Conservation (phyloP, 2,888 invertebrate genomes). For the Eupithecia subfuscata region DNA sequence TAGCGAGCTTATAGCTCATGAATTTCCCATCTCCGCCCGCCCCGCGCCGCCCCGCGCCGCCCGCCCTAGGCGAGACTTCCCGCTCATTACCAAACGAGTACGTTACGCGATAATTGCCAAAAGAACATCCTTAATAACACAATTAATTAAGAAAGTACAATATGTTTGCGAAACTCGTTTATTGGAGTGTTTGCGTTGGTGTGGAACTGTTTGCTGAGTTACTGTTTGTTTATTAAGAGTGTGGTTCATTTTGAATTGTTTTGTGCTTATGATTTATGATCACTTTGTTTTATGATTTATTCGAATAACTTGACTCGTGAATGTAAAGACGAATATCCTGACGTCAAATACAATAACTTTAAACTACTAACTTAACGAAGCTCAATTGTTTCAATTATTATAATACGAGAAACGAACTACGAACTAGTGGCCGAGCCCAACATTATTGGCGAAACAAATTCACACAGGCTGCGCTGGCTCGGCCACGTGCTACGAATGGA, state of each 20-base stretch:
- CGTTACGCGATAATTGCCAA: constrained; percentile 20
- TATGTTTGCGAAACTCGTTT: constrained; percentile 26
- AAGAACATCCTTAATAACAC: constrained; percentile 24
- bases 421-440: too few species aligned
- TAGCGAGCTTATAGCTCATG: too few species aligned
- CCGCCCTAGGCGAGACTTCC: neutral
- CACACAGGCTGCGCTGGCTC: too few species aligned
- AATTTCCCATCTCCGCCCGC: neutral
- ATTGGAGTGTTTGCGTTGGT: constrained; percentile 5
- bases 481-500: too few species aligned
- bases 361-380: too few species aligned
- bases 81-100: constrained; percentile 22
- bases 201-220: neutral
- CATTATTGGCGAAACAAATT: too few species aligned
- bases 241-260: neutral
- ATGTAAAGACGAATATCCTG: too few species aligned
- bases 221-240: neutral
- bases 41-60: neutral
- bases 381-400: too few species aligned
- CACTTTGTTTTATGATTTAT: neutral
- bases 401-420: too few species aligned
- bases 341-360: too few species aligned
- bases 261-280: neutral
- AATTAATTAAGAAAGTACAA: constrained; percentile 2
- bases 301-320: too few species aligned